phyloP scores from a whole-genome alignment of 1,140 invertebrate species.

The Zaprionus gabonicus region DNA sequence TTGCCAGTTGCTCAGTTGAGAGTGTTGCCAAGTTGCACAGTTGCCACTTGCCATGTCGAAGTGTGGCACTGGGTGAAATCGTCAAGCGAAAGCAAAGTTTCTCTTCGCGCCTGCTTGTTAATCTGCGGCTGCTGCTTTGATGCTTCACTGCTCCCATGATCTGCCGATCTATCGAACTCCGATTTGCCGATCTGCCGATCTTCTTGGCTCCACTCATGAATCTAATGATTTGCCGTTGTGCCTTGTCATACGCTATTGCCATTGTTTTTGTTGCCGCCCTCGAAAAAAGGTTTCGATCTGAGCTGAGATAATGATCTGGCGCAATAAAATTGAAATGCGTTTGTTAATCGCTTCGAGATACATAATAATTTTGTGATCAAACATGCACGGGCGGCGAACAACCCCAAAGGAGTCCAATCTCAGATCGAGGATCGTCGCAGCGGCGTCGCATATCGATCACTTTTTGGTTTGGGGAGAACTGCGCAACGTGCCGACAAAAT shows the following conservation, averaged over 20 bases:
- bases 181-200: not conserved
- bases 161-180: not conserved
- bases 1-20: not conserved
- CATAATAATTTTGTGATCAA: conserved; percentile 76
- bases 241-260: conserved; percentile 43
- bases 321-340: conserved; percentile 82
- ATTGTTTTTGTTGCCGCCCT: conserved; percentile 12
- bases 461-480: conserved; percentile 10
- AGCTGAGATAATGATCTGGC: conserved; percentile 72
- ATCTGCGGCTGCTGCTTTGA: conserved; percentile 52
- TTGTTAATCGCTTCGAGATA: conserved; percentile 79
- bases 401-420: conserved; percentile 18
- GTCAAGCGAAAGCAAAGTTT: conserved; percentile 73
- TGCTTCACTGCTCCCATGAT: conserved; percentile 4
- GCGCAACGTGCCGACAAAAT: conserved; percentile 36
- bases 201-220: conserved; percentile 41
- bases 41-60: conserved; percentile 55
- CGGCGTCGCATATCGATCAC: conserved; percentile 68
- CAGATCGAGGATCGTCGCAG: conserved; percentile 44
- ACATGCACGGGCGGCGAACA: conserved; percentile 45
- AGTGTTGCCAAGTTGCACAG: not conserved
- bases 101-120: conserved; percentile 66
- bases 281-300: conserved; percentile 44
- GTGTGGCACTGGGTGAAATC: conserved; percentile 81
- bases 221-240: conserved; percentile 69